Evolutionary conservation across 2,888 invertebrate species (phyloP), one percentile per base, ranked within the genome.

Genomic region (Hirtodrosophila trivittata): DNA sequence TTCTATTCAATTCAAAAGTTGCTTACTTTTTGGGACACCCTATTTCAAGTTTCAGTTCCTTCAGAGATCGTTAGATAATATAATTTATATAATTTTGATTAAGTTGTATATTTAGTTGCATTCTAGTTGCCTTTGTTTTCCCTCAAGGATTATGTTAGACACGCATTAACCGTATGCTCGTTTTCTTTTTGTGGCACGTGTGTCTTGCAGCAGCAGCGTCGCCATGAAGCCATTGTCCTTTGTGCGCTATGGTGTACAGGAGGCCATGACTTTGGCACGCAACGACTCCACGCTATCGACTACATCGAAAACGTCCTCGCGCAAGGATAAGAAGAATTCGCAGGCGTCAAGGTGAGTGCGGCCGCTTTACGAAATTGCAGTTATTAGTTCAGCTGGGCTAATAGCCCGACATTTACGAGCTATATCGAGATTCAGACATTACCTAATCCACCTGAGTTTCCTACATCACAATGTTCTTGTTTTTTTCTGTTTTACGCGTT

Each of bases 141-240:
- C n/a, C n/a, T n/a, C n/a, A n/a, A n/a, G n/a, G n/a, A n/a, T n/a
- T n/a, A n/a, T n/a, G n/a, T n/a, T n/a, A n/a, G n/a, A n/a, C n/a
- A n/a, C n/a, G n/a, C n/a, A n/a, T n/a, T n/a, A n/a, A n/a, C n/a
- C 21, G 9, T 13, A 7, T 62, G n/a, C 35, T 35, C 8, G 30
- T 54, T 51, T 52, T 41, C 8, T 54, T 35, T 55, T 42, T 46
- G n/a, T n/a, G n/a, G n/a, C n/a, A n/a, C n/a, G 16, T n/a, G 18
- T 26, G 13, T 45, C 7, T 64, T 37, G 4, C 63, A 77, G 92
- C 85, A 92, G 50, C 60, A 70, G 92, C 85, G 92, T 93, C 71
- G 92, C 93, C 73, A 96, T 96, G 91, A 96, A 96, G 89, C 91
- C 91, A 43, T 82, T 91, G 77, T 89, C 91, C 56, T 89, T 90